Percentiles rank a stretch among this genome's conserved stretches.
Conservation (phyloP, 2,888 invertebrate species). For the Phalera bucephala region DNA sequence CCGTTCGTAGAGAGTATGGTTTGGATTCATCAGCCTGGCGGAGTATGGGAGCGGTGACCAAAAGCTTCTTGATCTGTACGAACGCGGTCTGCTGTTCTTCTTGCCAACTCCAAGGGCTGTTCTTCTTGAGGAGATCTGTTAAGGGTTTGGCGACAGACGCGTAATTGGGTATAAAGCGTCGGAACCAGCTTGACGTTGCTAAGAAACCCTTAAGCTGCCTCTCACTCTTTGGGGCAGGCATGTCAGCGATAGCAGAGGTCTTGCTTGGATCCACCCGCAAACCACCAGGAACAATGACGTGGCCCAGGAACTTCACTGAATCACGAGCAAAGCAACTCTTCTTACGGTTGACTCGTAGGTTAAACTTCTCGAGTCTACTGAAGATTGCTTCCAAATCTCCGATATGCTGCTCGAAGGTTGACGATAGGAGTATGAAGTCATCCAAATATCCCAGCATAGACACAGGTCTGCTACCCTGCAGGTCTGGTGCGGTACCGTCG, state of each 20-base stretch:
- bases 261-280: slow-evolving; percentile 35
- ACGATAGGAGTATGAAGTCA: slow-evolving; percentile 35
- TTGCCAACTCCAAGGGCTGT: slow-evolving; percentile 1
- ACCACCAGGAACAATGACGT: slow-evolving; percentile 29
- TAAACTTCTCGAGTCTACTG: slow-evolving; percentile 21
- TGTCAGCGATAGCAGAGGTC: slow-evolving; percentile 26
- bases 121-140: slow-evolving; percentile 10
- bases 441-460: slow-evolving; percentile 35
- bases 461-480: slow-evolving; percentile 15
- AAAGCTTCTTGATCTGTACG: background rate
- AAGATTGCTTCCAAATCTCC: slow-evolving; percentile 32
- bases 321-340: slow-evolving; percentile 32
- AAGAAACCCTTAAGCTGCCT: slow-evolving; percentile 9
- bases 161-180: slow-evolving; percentile 16
- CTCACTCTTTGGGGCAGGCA: slow-evolving; percentile 16
- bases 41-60: slow-evolving; percentile 3
- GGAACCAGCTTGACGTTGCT: slow-evolving; percentile 14
- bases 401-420: slow-evolving; percentile 28
- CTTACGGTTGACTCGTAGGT: slow-evolving; percentile 29
- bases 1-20: slow-evolving; percentile 7
- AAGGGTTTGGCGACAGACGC: slow-evolving; percentile 10
- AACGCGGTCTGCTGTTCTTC: slow-evolving; percentile 3
- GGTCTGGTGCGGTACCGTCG: too few species aligned
- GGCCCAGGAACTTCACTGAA: slow-evolving; percentile 37
- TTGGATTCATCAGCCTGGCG: slow-evolving; percentile 5